These are phyloP conservation scores for Anoplopoma fimbria DNA, from an alignment of 2,113 vertebrate species.

Conservation along the genomic window DNA sequence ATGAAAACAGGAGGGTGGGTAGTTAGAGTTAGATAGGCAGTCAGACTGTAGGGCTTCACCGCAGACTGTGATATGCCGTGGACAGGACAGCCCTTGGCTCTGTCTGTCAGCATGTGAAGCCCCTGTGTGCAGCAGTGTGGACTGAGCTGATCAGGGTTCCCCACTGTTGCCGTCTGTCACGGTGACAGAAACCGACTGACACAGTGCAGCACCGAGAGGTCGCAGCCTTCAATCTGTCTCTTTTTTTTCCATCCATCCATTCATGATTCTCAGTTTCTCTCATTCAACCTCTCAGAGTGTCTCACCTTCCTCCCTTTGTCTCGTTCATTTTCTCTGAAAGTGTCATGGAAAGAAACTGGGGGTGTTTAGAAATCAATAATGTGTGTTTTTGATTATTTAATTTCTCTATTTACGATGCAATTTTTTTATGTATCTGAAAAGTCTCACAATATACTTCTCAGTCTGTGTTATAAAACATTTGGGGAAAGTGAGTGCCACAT, in stretches of 20 bases:
- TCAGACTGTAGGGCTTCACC: neutral
- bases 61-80: conserved; percentile 44
- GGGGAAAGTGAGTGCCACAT: neutral
- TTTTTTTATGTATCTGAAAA: neutral
- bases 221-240: conserved; percentile 57
- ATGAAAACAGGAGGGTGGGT: conserved; percentile 30
- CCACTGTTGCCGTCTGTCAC: conserved; percentile 64
- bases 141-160: conserved; percentile 58
- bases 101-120: conserved; percentile 71
- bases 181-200: conserved; percentile 72
- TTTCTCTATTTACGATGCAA: neutral
- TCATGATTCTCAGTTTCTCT: conserved; percentile 46
- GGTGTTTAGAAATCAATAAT: conserved; percentile 18
- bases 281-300: conserved; percentile 7
- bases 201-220: conserved; percentile 53
- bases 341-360: conserved; percentile 31
- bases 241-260: conserved; percentile 40
- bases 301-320: neutral
- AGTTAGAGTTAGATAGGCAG: conserved; percentile 15
- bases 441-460: neutral
- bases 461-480: neutral
- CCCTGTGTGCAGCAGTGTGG: conserved; percentile 63
- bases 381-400: neutral
- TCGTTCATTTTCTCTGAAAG: neutral
- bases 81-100: conserved; percentile 72